Base-by-base conservation (phyloP, 35 echinoderm and acorn worm genomes). In the Anneissia japonica region DNA sequence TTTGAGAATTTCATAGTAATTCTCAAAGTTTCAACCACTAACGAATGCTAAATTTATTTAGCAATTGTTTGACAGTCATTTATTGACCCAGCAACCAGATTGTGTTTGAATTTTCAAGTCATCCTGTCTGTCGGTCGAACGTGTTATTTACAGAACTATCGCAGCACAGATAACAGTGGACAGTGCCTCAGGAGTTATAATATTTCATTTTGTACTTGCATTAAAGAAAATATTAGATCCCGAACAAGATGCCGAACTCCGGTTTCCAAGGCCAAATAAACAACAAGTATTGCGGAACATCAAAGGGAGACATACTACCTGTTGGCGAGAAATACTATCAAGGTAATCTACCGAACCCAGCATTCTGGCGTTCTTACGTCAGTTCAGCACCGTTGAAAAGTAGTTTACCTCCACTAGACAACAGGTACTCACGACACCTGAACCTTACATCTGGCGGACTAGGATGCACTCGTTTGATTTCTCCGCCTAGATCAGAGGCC, bases 221-320 rank as follows among this genome's bases (percentile, higher is more conserved):
- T 64, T 64, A 64, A 16, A 64, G 26, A 9, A 64, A 64, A 2
- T 12, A 23, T 9, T 12, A 64, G 19, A 14, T 7, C 84, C 9
- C 13, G 9, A 37, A 17, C 81, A 39, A 31, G 75, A 98, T 99
- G 96, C 96, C 96, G 14, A 99, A 99, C 79, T 99, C 96, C 43
- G 96, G 96, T 16, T 99, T 83, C 84, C 96, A 99, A 40, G 92
- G 96, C 17, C 89, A 90, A 36, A 99, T 99, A 82, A 99, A 99
- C 91, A 75, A 89, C 40, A 35, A 73, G 11, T 99, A 87, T 77
- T 86, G 90, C 81, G 96, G 96, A n/a, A 55, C 74, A 0, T 26
- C 81, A 35, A 91, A 92, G 76, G 17, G 21, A 12, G 89, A 88
- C 28, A 79, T 88, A 43, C 86, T 93, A 35, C 92, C 92, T 39